These are phyloP conservation scores for Drosophila punjabiensis DNA, from an alignment of 1,140 invertebrate species.

Conservation along the genomic window DNA sequence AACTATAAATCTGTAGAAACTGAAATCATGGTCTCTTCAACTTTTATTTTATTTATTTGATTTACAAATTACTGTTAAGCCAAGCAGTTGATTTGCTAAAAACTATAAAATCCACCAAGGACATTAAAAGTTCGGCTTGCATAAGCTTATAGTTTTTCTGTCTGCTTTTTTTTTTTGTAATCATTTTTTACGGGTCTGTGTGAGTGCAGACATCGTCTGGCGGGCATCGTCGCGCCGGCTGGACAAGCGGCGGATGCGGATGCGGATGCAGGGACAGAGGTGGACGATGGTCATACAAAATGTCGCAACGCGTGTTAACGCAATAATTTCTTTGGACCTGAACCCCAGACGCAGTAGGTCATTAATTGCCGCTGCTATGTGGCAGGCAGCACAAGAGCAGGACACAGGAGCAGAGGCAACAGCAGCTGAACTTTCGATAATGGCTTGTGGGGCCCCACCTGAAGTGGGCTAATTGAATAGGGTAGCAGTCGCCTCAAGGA, in stretches of 20 bases:
- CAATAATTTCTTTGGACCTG: slow-evolving; percentile 63
- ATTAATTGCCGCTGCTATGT: slow-evolving; percentile 65
- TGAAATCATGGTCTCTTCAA: background rate
- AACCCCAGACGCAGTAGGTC: slow-evolving; percentile 78
- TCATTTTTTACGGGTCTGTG: slow-evolving; percentile 29
- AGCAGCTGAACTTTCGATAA: slow-evolving; percentile 42
- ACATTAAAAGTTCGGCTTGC: slow-evolving; percentile 15
- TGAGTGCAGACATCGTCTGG: slow-evolving; percentile 70
- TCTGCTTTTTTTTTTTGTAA: slow-evolving; percentile 6
- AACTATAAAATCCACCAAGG: slow-evolving; percentile 4
- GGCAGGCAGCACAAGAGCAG: slow-evolving; percentile 9
- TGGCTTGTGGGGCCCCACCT: slow-evolving; percentile 3
- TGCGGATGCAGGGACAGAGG: slow-evolving; percentile 9
- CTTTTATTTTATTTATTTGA: background rate
- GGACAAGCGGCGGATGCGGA: slow-evolving; percentile 31
- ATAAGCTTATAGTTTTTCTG: background rate
- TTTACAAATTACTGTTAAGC: background rate
- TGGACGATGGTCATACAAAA: slow-evolving; percentile 60
- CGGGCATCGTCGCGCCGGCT: slow-evolving; percentile 52
- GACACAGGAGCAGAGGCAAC: slow-evolving; percentile 24
- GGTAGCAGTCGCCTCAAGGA: slow-evolving; percentile 65
- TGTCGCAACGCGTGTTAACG: slow-evolving; percentile 77
- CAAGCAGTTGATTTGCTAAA: background rate
- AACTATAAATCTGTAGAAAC: background rate
- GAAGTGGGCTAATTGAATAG: slow-evolving; percentile 57